phyloP scores from a whole-genome alignment of 1,140 invertebrate species.

The Caenorhabditis briggsae region DNA sequence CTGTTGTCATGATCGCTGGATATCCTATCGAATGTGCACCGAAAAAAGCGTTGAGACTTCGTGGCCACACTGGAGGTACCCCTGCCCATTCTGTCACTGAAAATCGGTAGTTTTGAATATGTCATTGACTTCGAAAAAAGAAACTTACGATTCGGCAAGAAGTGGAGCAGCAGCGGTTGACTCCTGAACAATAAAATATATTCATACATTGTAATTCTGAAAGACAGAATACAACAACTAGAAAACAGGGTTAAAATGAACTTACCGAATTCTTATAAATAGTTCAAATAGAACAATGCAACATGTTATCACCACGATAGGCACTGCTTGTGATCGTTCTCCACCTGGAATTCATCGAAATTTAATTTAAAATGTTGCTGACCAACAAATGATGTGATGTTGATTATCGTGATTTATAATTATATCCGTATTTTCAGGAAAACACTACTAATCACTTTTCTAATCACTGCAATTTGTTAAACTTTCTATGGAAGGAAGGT shows the following conservation, averaged over 20 bases:
- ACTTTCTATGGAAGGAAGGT: too few relatives aligned
- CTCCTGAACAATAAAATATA: slow-evolving; percentile 44
- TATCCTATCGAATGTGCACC: slow-evolving; percentile 98
- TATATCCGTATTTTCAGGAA: not conserved
- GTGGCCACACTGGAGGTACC: slow-evolving; percentile 88
- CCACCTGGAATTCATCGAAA: slow-evolving; percentile 56
- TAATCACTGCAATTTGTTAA: too few relatives aligned
- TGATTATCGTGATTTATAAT: not conserved
- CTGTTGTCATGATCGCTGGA: slow-evolving; percentile 82
- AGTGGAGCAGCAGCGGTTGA: slow-evolving; percentile 28
- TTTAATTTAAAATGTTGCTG: too few relatives aligned
- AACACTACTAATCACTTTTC: slow-evolving; percentile 2
- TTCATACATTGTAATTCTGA: slow-evolving; percentile 15
- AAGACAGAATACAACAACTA: not conserved
- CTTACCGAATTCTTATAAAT: slow-evolving; percentile 56
- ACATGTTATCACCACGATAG: slow-evolving; percentile 16
- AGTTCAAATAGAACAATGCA: slow-evolving; percentile 55
- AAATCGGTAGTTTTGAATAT: not conserved
- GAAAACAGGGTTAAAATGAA: not conserved
- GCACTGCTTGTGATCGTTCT: slow-evolving; percentile 28
- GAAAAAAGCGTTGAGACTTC: slow-evolving; percentile 95
- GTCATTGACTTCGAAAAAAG: not conserved
- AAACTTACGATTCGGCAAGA: slow-evolving; percentile 36
- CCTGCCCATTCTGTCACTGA: slow-evolving; percentile 79
- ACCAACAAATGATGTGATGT: not conserved